Evolutionary conservation across 2,888 invertebrate genomes (phyloP), one percentile per base, ranked within the genome.

Genomic region (Philereme transversata): DNA sequence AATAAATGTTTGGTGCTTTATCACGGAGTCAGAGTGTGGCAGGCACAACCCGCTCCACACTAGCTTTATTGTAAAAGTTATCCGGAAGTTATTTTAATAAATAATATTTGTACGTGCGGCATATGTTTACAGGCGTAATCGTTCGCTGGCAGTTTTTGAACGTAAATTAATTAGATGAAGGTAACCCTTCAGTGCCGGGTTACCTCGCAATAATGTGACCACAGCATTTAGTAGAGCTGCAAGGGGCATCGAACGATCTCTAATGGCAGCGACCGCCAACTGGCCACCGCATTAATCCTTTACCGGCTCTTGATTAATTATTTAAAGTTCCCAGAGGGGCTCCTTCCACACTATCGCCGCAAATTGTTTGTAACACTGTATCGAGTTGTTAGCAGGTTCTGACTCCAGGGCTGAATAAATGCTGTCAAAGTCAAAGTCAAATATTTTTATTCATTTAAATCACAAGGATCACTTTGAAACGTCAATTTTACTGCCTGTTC

Each of bases 251-350:
- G 88, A 87, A 84, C 84, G 86, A 81, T 84, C 86, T 86, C 86
- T 90, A 90, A 91, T 90, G 88, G 89, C 84, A 87, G 87, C 85
- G 78, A 88, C 90, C 90, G 83, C 90, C 88, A 86, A 88, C 90
- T 89, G 90, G 84, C 90, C 90, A 86, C 89, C 86, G 81, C 90
- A 88, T 89, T 90, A 91, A 91, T 91, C 91, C 91, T 89, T 90
- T 89, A 85, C 87, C 80, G 83, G 82, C 87, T 83, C 84, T 88
- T 89, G 90, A 90, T 90, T 91, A 91, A 91, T 91, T 90, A 89
- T 90, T 90, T 88, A 87, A 90, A 90, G 80, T 90, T 86, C 77
- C 83, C 82, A 80, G 72, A 76, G 78, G 84, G 84, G 78, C 73
- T 73, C 71, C 70, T 72, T 78, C 76, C 69, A 76, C 76, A 77